Evolutionary conservation across 2,113 vertebrate genomes (phyloP).

Genomic region (Archilochus colubris): DNA sequence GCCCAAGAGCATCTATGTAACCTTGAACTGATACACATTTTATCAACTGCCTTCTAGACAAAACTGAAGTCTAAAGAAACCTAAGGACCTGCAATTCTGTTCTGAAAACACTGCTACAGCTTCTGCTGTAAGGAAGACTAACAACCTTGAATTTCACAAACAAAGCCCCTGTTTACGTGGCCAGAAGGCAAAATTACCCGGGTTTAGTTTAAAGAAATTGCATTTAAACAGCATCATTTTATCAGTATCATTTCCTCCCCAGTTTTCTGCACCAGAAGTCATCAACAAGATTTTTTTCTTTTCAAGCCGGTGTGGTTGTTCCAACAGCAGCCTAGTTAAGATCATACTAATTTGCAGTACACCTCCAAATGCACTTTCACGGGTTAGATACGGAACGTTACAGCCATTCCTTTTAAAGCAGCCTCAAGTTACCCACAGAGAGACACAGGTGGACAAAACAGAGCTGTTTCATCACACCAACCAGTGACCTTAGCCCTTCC

Average conservation of each 20-base stretch:
- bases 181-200: background rate
- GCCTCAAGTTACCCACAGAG: constrained; percentile 19
- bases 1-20: background rate
- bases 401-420: background rate
- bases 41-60: background rate
- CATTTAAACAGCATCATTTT: background rate
- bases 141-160: background rate
- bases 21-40: background rate
- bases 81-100: background rate
- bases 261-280: background rate
- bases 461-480: constrained; percentile 46
- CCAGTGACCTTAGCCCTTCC: constrained; percentile 67
- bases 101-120: background rate
- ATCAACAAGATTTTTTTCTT: background rate
- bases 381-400: background rate
- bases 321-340: background rate
- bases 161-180: background rate
- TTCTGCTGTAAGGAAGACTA: background rate
- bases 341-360: background rate
- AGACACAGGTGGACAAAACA: constrained; percentile 20
- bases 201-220: background rate
- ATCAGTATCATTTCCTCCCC: background rate
- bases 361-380: background rate
- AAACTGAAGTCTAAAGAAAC: background rate
- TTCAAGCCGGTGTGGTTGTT: background rate